Base-by-base conservation (phyloP, 2,888 invertebrate species). In the Quadroppia sp. region DNA sequence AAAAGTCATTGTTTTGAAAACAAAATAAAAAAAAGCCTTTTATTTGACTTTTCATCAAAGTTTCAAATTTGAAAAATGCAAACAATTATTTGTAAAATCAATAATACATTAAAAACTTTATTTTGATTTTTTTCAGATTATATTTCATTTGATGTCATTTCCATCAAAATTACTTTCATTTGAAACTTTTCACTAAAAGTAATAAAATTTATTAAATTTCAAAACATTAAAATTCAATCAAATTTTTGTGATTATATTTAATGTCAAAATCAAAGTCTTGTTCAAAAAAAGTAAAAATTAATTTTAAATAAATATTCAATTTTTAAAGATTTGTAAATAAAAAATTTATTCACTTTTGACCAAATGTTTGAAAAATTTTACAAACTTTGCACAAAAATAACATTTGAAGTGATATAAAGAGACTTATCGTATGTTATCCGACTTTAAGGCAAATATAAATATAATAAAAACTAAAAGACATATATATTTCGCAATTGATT, bases 401-500 rank as follows among this genome's bases (percentile, higher is more conserved):
- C 17, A 61, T 61, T 53, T 32, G 28, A 20, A 59, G 7, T 15
- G 28, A 59, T 59, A 32, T 4, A 30, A 61, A 53, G 28, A 61
- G 28, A 20, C 25, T 17, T 2, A 59, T 1, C n/a, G n/a, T n/a
- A n/a, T n/a, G n/a, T n/a, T n/a, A n/a, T n/a, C n/a, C n/a, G n/a
- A n/a, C n/a, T 36, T 36, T 36, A 36, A 36, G 9, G 36, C 36
- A 36, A 36, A 7, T 36, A 4, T 36, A 61, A 61, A 61, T 61
- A 61, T 61, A 61, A 61, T 61, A 61, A 20, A 53, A 25, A 25
- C 11, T 20, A 53, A 61, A 61, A 23, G 61, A 30, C 30, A 36
- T 36, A 61, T 61, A 61, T 61, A 61, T 61, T 61, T 61, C 30
- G 30, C 17, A 9, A 32, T 61, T 61, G 61, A 61, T 61, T 61